These are phyloP conservation scores for Charadrius vociferus DNA, from an alignment of 2,113 vertebrate species.

Conservation along the genomic window DNA sequence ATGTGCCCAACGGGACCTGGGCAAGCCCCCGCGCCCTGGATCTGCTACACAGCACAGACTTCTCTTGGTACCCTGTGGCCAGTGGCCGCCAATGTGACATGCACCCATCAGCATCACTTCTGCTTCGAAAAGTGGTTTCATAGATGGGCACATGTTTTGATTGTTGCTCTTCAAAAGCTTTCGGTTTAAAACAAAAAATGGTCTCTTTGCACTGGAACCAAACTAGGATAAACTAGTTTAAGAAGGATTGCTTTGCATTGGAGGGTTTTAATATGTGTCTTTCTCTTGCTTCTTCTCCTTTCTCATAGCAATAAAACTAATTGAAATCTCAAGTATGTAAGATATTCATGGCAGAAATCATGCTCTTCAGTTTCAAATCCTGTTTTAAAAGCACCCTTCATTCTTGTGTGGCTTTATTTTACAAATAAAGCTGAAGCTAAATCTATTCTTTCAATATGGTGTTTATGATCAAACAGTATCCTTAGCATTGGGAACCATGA, in stretches of 20 bases:
- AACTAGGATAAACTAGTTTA: not conserved
- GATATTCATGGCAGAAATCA: not conserved
- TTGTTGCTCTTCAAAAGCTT: not conserved
- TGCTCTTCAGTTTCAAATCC: not conserved
- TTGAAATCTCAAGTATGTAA: not conserved
- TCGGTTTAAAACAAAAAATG: not conserved
- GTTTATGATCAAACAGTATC: not conserved
- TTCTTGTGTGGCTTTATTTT: not conserved
- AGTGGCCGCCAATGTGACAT: not conserved
- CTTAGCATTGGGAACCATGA: not conserved
- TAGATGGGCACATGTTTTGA: not conserved
- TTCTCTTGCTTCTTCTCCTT: not conserved
- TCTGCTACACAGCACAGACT: not conserved
- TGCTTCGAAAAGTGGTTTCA: not conserved
- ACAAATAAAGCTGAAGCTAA: not conserved
- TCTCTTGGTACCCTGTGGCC: not conserved
- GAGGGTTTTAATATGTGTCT: not conserved
- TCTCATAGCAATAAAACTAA: conserved; percentile 26
- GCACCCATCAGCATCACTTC: rapidly evolving
- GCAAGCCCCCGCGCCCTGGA: not conserved
- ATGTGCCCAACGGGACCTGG: too few relatives aligned
- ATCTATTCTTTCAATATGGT: not conserved
- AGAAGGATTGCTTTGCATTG: not conserved
- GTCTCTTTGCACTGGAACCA: not conserved
- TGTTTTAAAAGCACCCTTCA: not conserved